These are phyloP conservation scores for Spisula subtruncata DNA, from an alignment of 2,888 invertebrate species.

Conservation along the genomic window DNA sequence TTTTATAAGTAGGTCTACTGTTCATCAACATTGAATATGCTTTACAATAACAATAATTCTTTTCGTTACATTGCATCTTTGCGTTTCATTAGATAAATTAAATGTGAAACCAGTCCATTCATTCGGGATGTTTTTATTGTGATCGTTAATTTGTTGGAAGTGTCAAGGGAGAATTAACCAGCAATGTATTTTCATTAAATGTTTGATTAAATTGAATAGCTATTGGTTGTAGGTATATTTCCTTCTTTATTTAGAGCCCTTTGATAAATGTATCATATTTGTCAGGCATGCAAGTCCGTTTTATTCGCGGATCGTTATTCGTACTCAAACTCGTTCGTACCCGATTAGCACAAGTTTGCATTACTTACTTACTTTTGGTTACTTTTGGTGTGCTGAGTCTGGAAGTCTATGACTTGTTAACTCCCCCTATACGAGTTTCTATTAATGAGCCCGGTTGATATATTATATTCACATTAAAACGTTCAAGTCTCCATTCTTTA, in stretches of 20 bases:
- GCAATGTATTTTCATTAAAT: background rate
- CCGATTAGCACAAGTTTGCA: too few relatives aligned
- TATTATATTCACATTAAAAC: too few relatives aligned
- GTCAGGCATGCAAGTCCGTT: background rate
- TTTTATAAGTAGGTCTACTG: too few relatives aligned
- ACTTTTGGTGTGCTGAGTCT: too few relatives aligned
- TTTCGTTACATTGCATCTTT: background rate
- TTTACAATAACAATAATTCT: background rate
- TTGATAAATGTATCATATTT: background rate
- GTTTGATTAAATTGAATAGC: background rate
- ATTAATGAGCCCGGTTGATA: too few relatives aligned
- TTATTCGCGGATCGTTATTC: background rate
- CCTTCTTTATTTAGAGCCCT: background rate
- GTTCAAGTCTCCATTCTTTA: too few relatives aligned
- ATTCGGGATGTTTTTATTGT: background rate
- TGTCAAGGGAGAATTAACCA: background rate
- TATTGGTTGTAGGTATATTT: background rate
- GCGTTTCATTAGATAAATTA: background rate
- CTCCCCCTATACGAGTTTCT: too few relatives aligned
- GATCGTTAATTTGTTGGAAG: background rate
- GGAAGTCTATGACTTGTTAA: too few relatives aligned
- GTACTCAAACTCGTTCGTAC: constrained; percentile 13
- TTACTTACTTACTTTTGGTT: too few relatives aligned
- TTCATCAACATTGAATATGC: too few relatives aligned
- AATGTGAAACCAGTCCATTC: background rate